Evolutionary conservation across 2,888 invertebrate genomes (phyloP).

Genomic region (Ligdia adustata): DNA sequence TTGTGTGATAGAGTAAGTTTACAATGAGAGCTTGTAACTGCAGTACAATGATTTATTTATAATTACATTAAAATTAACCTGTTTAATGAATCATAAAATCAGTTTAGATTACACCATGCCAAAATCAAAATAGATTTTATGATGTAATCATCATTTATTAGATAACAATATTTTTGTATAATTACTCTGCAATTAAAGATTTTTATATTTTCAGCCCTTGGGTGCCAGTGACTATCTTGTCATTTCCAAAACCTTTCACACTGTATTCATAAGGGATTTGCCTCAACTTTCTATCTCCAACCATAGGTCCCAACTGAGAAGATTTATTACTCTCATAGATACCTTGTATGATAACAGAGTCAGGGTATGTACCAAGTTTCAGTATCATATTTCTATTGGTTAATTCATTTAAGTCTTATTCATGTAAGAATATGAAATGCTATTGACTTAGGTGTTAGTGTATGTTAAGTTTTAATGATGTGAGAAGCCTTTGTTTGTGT

Average conservation of each 20-base stretch:
- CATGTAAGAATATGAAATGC: too few relatives aligned
- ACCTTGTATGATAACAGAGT: conserved; percentile 97
- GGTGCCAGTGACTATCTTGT: conserved; percentile 98
- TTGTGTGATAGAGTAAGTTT: conserved; percentile 92
- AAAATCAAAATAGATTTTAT: too few relatives aligned
- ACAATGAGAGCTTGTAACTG: not conserved
- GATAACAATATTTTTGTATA: not conserved
- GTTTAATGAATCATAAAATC: too few relatives aligned
- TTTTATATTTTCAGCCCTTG: conserved; percentile 86
- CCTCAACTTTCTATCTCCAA: conserved; percentile 90
- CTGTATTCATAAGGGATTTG: conserved; percentile 95
- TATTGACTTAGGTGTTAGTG: too few relatives aligned
- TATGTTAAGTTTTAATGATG: too few relatives aligned
- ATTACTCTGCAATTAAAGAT: not conserved
- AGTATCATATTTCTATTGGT: conserved; percentile 14
- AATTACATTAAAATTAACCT: too few relatives aligned
- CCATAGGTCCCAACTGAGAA: conserved; percentile 93
- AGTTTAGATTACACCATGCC: too few relatives aligned
- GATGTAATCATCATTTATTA: too few relatives aligned
- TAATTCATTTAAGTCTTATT: too few relatives aligned
- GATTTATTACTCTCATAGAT: conserved; percentile 98
- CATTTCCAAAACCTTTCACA: conserved; percentile 96
- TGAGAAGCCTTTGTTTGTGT: too few relatives aligned
- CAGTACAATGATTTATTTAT: too few relatives aligned
- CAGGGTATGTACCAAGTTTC: conserved; percentile 70